These are phyloP conservation scores for Syrista parreyssii DNA, from an alignment of 2,888 invertebrate genomes.

Conservation along the genomic window DNA sequence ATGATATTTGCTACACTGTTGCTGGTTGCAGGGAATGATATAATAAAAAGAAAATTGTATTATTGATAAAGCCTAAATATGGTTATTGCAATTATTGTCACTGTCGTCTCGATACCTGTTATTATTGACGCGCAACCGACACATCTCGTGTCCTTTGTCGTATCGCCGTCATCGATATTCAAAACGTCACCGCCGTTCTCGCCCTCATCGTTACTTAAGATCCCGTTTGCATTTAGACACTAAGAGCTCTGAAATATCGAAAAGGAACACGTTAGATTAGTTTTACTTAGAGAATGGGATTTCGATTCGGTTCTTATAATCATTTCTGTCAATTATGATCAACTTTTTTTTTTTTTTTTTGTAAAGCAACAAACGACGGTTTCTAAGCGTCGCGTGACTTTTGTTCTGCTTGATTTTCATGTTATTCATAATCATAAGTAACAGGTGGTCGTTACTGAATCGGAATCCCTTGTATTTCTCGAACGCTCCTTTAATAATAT, in stretches of 20 bases:
- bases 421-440: too few species aligned
- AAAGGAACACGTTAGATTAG: too few species aligned
- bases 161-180: neutral
- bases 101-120: constrained; percentile 6
- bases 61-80: constrained; percentile 9
- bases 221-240: too few species aligned
- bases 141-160: neutral
- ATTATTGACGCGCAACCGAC: neutral
- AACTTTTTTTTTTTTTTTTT: too few species aligned
- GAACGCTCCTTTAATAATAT: constrained; percentile 14
- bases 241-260: too few species aligned
- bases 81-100: constrained; percentile 14
- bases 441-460: neutral
- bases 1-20: constrained; percentile 25
- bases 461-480: constrained; percentile 19
- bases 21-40: constrained; percentile 25
- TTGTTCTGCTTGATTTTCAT: too few species aligned
- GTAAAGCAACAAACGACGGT: too few species aligned
- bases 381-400: too few species aligned
- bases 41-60: constrained; percentile 10
- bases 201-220: constrained; percentile 6
- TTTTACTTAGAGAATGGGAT: too few species aligned
- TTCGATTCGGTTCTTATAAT: too few species aligned
- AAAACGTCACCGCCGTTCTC: neutral
- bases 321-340: too few species aligned